Evolutionary conservation across 2,113 vertebrate genomes (phyloP).

Genomic region (Oryctolagus cuniculus): DNA sequence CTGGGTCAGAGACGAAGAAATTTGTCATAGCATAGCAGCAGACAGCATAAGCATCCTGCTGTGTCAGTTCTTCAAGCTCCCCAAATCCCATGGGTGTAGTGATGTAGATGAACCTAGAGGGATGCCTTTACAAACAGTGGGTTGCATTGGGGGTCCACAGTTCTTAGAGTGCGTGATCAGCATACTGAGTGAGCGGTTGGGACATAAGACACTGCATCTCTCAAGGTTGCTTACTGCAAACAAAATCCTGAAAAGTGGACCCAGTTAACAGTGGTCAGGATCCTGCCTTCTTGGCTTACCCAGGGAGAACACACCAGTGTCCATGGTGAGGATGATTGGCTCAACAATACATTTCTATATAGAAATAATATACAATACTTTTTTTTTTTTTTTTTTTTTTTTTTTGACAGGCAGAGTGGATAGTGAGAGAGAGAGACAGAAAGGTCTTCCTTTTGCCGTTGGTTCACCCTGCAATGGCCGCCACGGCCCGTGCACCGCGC

Average conservation of each 20-base stretch:
- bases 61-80: background rate
- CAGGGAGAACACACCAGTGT: background rate
- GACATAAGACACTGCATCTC: background rate
- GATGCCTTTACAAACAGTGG: background rate
- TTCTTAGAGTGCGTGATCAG: background rate
- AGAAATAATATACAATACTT: too few relatives aligned
- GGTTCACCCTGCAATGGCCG: too few relatives aligned
- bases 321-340: fast-evolving
- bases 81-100: background rate
- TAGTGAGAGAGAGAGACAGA: too few relatives aligned
- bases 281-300: background rate
- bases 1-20: slow-evolving; percentile 10
- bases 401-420: too few relatives aligned
- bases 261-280: background rate
- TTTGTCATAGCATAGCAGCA: background rate
- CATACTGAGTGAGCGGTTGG: background rate
- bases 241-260: background rate
- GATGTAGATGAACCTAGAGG: background rate
- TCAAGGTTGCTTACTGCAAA: background rate
- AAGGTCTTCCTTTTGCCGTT: too few relatives aligned
- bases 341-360: background rate
- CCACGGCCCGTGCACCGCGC: too few relatives aligned
- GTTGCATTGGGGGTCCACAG: background rate
- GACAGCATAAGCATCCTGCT: background rate
- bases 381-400: too few relatives aligned